These are phyloP conservation scores for Melipona quadrifasciata DNA, from an alignment of 1,140 invertebrate species.

Conservation along the genomic window DNA sequence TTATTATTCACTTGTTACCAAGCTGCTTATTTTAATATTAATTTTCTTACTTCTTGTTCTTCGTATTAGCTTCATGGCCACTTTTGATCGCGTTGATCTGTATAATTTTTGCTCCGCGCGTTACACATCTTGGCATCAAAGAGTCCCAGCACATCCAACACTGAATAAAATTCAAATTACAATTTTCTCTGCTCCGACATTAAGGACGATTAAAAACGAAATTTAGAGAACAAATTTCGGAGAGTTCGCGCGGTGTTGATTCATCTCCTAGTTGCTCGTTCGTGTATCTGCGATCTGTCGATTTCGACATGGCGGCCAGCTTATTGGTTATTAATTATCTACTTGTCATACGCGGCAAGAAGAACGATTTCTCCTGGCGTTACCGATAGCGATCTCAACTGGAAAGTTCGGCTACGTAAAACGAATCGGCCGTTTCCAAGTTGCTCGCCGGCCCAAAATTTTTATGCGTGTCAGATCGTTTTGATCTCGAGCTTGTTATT, in stretches of 20 bases:
- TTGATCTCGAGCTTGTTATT: constrained; percentile 31
- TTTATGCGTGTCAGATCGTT: constrained; percentile 32
- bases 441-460: constrained; percentile 48
- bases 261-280: constrained; percentile 35
- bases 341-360: constrained; percentile 48
- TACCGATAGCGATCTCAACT: constrained; percentile 63
- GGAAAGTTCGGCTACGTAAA: constrained; percentile 58
- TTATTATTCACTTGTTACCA: too few relatives aligned
- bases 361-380: constrained; percentile 59
- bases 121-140: too few relatives aligned
- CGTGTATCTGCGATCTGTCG: constrained; percentile 49
- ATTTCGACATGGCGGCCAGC: constrained; percentile 44
- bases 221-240: neutral
- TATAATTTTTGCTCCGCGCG: too few relatives aligned
- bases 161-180: too few relatives aligned
- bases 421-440: constrained; percentile 43
- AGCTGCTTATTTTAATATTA: too few relatives aligned
- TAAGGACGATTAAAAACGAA: neutral
- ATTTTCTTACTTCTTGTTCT: too few relatives aligned
- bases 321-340: constrained; percentile 64
- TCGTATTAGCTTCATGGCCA: too few relatives aligned
- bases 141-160: too few relatives aligned
- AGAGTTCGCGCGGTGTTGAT: neutral
- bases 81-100: too few relatives aligned
- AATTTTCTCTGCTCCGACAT: neutral